phyloP scores from a whole-genome alignment of 1,140 invertebrate genomes.

The Pseudomyrmex pallidus region DNA sequence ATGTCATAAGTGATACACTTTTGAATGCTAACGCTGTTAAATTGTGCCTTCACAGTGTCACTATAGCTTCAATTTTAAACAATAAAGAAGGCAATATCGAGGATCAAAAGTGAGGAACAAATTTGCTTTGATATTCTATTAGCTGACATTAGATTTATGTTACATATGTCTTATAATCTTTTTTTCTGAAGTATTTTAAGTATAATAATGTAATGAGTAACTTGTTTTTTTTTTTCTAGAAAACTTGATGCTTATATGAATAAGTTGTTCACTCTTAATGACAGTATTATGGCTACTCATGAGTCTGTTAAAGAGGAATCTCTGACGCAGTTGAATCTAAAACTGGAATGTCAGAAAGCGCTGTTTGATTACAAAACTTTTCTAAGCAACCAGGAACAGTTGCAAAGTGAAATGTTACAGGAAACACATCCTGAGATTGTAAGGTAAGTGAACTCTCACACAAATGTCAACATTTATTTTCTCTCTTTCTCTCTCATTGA shows the following conservation, averaged over 20 bases:
- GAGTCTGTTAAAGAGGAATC: conserved; percentile 55
- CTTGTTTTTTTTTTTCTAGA: conserved; percentile 55
- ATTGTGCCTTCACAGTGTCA: conserved; percentile 66
- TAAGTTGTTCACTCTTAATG: conserved; percentile 71
- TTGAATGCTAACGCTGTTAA: conserved; percentile 65
- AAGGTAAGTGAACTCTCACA: conserved; percentile 67
- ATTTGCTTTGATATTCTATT: neutral
- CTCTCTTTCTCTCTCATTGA: neutral
- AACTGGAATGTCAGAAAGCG: conserved; percentile 65
- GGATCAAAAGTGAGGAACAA: conserved; percentile 63
- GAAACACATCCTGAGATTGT: conserved; percentile 73
- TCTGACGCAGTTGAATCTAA: conserved; percentile 67
- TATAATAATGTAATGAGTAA: neutral
- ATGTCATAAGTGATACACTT: conserved; percentile 59
- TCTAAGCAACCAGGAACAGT: conserved; percentile 71
- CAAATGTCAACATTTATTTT: neutral
- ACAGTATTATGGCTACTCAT: conserved; percentile 57
- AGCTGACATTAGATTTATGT: neutral
- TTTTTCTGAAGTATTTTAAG: neutral
- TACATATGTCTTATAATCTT: too few species aligned
- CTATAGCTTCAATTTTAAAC: conserved; percentile 66
- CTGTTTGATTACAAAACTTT: conserved; percentile 70
- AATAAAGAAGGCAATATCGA: conserved; percentile 52
- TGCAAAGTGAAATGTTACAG: conserved; percentile 68
- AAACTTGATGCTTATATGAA: conserved; percentile 60